Base-by-base conservation (phyloP, 2,797 vertebrate species). In the Propithecus deckenii region DNA sequence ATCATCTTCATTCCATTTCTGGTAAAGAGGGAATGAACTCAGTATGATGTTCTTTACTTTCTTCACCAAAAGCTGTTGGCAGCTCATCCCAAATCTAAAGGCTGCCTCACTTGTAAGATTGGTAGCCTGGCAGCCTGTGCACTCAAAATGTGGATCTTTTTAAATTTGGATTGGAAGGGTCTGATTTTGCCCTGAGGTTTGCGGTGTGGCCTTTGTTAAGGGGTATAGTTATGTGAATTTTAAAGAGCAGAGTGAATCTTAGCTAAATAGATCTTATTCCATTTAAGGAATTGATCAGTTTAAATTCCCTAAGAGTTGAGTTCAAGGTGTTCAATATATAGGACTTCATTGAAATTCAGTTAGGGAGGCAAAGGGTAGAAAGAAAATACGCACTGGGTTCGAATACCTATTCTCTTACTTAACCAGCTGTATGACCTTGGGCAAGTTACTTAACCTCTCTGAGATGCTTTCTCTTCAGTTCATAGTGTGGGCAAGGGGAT, bases 181-280 rank as follows among this genome's bases (percentile, higher is more conserved):
- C 23, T 76, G 35, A 32, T 20, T 96, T 97, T 90, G 61, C 63
- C n/a, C 28, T 55, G 69, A 81, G 38, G 46, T 94, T 80, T 90
- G 88, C 67, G 75, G 30, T 89, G 3, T 59, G 71, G 30, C 41
- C 79, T 89, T 85, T 78, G 72, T 96, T 74, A 89, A 96, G 18
- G 22, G 65, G 35, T 75, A 22, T 85, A 69, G 71, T 78, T 57
- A 55, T 57, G 25, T 59, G 71, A 95, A 46, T 81, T 86, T 94
- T 93, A 83, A 67, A 74, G 76, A 89, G 43, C n/a, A 17, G 38
- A 59, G 41, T 95, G 75, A 93, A 92, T 87, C 65, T 94, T 89
- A 84, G 52, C 85, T 76, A 63, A 93, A 15, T 89, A 71, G 15
- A n/a, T 89, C 72, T 72, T 87, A 72, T 13, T 96, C 55, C 28